phyloP scores from a whole-genome alignment of 2,113 vertebrate species.

The Notarius quadriscutis region DNA sequence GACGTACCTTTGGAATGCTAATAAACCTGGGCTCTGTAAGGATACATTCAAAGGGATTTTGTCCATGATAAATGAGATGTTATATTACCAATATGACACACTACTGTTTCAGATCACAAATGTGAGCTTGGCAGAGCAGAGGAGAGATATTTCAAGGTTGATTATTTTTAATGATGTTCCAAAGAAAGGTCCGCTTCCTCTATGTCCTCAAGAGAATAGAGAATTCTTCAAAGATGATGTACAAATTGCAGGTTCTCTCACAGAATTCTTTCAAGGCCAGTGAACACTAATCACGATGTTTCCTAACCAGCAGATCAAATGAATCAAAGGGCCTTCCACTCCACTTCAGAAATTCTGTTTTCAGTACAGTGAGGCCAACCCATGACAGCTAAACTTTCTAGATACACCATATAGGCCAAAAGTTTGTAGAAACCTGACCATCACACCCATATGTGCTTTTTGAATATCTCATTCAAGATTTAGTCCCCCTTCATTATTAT shows the following conservation, averaged over 20 bases:
- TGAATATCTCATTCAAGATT: no score
- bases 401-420: not conserved
- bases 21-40: not conserved
- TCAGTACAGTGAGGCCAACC: constrained; percentile 10
- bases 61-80: not conserved
- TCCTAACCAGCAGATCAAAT: constrained; percentile 25
- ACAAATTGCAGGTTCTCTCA: not conserved
- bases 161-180: constrained; percentile 10
- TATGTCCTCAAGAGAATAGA: not conserved
- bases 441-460: not conserved
- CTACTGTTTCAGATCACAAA: not conserved
- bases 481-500: no score
- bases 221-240: not conserved
- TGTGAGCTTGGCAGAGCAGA: not conserved
- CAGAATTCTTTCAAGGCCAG: constrained; percentile 11
- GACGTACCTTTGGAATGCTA: not conserved
- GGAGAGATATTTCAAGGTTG: not conserved
- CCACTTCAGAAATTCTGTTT: constrained; percentile 12
- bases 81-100: not conserved
- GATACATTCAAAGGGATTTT: not conserved
- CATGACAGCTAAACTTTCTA: constrained; percentile 24
- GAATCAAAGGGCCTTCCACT: constrained; percentile 26
- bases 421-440: not conserved
- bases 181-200: not conserved
- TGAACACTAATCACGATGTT: not conserved